A percentile compares a stretch with the other conserved stretches of the same genome.
Evolutionary conservation across 1,140 invertebrate genomes (phyloP).

Genomic region (Maniola jurtina): DNA sequence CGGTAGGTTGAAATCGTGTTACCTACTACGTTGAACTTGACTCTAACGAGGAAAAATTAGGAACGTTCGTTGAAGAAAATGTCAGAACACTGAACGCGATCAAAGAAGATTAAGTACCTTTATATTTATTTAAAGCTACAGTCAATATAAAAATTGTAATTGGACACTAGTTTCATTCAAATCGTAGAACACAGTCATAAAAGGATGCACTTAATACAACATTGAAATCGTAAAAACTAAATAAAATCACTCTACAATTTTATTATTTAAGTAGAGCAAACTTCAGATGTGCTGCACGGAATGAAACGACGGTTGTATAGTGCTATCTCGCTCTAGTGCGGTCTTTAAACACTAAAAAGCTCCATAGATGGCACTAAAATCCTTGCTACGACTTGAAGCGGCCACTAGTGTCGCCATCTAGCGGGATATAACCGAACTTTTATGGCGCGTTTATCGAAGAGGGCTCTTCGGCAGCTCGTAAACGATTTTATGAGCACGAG

Average conservation of each 20-base stretch:
- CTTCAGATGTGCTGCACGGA: constrained; percentile 28
- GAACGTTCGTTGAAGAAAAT: background rate
- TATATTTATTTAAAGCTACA: too few species aligned
- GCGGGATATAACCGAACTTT: constrained; percentile 74
- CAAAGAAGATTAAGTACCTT: too few species aligned
- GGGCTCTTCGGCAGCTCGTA: constrained; percentile 77
- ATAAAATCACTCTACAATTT: constrained; percentile 15
- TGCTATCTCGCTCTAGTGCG: constrained; percentile 41
- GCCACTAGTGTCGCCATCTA: constrained; percentile 77
- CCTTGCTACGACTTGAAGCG: constrained; percentile 67
- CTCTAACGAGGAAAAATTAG: constrained; percentile 7
- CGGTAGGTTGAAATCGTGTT: constrained; percentile 25
- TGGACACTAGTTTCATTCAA: too few species aligned
- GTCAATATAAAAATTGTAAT: too few species aligned
- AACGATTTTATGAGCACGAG: constrained; percentile 76
- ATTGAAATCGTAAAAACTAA: constrained; percentile 6
- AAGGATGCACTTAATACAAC: too few species aligned
- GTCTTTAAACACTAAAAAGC: constrained; percentile 70
- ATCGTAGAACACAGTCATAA: too few species aligned
- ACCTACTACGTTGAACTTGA: constrained; percentile 14
- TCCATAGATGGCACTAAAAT: constrained; percentile 78
- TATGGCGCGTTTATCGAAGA: constrained; percentile 76
- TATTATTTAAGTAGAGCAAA: constrained; percentile 35
- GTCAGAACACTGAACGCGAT: background rate
- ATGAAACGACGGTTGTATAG: constrained; percentile 32